phyloP scores from a whole-genome alignment of 1,140 invertebrate genomes.

The Bombus turneri region DNA sequence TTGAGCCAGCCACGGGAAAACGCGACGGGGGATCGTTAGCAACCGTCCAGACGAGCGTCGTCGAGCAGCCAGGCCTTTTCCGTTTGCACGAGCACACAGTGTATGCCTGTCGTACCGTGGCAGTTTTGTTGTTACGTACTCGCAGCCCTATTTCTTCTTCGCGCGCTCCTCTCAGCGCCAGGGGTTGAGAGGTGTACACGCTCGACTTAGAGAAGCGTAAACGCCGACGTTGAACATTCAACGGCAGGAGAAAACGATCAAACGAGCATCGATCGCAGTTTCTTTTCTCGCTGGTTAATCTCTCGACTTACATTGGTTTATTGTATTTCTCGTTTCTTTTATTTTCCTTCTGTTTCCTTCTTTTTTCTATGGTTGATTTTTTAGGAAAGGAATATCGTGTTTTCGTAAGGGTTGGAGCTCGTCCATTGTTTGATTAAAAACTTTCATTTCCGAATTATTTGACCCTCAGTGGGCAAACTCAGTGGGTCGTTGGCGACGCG shows the following conservation, averaged over 20 bases:
- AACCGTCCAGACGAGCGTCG: conserved; percentile 39
- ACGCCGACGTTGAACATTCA: neutral
- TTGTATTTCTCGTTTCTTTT: neutral
- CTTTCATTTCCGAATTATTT: neutral
- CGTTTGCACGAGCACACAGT: neutral
- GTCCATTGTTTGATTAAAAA: too few relatives aligned
- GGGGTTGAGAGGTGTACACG: neutral
- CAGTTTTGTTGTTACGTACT: conserved; percentile 8
- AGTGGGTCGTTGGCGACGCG: too few relatives aligned
- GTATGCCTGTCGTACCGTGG: conserved; percentile 3
- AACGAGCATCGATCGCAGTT: neutral
- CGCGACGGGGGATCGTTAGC: conserved; percentile 37
- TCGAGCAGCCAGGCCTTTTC: conserved; percentile 18
- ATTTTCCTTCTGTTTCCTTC: neutral
- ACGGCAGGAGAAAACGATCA: neutral
- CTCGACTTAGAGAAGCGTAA: neutral
- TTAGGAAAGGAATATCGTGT: too few relatives aligned
- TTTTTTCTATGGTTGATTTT: neutral
- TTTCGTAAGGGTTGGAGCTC: too few relatives aligned
- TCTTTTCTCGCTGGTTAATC: neutral
- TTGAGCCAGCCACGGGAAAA: neutral
- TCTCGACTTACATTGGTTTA: neutral
- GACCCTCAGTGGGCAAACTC: neutral
- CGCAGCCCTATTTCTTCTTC: neutral
- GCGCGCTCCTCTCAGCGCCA: neutral